phyloP scores from a whole-genome alignment of 2,113 vertebrate species.

The Labrus mixtus region DNA sequence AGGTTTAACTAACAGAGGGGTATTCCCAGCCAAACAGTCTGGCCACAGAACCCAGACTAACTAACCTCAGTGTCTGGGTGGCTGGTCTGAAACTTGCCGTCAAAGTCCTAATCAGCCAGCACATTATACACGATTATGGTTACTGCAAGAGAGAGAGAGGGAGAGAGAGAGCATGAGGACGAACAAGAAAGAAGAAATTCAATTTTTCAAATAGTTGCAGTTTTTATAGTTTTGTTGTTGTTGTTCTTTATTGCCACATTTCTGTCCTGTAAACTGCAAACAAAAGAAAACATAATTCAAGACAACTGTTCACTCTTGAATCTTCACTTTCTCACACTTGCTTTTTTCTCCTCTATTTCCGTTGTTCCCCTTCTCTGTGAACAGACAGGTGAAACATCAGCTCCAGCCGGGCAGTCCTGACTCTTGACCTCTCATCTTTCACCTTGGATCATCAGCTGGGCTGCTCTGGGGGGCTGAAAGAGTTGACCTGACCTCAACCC shows the following conservation, averaged over 20 bases:
- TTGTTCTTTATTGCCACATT: not conserved
- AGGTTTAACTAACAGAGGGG: conserved; percentile 68
- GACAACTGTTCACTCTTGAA: conserved; percentile 42
- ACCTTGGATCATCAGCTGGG: conserved; percentile 69
- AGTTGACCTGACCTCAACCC: conserved; percentile 64
- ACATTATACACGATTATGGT: conserved; percentile 77
- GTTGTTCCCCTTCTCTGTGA: conserved; percentile 35
- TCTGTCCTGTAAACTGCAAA: not conserved
- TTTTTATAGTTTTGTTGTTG: not conserved
- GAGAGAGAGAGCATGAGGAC: conserved; percentile 1
- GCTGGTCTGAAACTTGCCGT: conserved; percentile 65
- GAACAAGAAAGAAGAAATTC: not conserved
- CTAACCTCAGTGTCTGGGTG: conserved; percentile 79
- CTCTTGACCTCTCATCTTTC: conserved; percentile 60
- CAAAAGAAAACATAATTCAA: not conserved
- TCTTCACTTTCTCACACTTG: conserved; percentile 60
- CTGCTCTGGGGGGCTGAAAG: conserved; percentile 45
- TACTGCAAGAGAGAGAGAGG: conserved; percentile 33
- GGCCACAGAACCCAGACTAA: conserved; percentile 75
- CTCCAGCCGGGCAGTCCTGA: conserved; percentile 20
- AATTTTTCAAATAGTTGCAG: not conserved
- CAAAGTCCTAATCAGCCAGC: conserved; percentile 76
- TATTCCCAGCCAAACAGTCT: conserved; percentile 78
- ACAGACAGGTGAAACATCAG: conserved; percentile 71
- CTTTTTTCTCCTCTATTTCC: conserved; percentile 41